Evolutionary conservation across 2,888 invertebrate genomes (phyloP).

Genomic region (Morpho helenor): DNA sequence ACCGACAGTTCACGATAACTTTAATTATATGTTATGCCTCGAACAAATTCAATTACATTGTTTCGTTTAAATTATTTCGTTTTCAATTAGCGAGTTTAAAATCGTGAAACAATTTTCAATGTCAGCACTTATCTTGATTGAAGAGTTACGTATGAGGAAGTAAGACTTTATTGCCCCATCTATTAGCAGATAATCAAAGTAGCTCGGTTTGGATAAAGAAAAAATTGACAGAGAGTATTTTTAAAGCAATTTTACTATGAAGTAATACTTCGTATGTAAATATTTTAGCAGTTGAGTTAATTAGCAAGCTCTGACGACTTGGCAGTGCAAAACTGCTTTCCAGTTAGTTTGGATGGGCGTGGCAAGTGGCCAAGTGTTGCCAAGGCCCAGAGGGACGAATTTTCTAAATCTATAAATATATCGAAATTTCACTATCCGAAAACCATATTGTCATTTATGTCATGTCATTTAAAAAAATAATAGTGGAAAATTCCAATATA

Average conservation of each 20-base stretch:
- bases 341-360: conserved; percentile 58
- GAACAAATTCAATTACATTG: conserved; percentile 8
- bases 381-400: conserved; percentile 63
- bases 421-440: conserved; percentile 58
- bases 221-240: not conserved
- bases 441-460: too few species aligned
- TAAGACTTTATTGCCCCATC: conserved; percentile 54
- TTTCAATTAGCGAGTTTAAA: conserved; percentile 23
- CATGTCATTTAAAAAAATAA: too few species aligned
- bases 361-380: conserved; percentile 63
- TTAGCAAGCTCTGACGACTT: conserved; percentile 13
- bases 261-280: not conserved
- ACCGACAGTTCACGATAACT: conserved; percentile 17
- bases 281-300: conserved; percentile 7
- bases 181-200: conserved; percentile 47
- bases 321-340: conserved; percentile 36
- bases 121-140: conserved; percentile 60
- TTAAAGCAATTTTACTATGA: too few species aligned
- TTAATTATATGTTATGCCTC: conserved; percentile 11
- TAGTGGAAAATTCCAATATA: too few species aligned
- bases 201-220: conserved; percentile 37
- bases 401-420: conserved; percentile 50
- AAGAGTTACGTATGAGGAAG: conserved; percentile 69
- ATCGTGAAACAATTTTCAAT: conserved; percentile 61
- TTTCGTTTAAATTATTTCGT: conserved; percentile 5